Evolutionary conservation across 2,113 vertebrate species (phyloP), one percentile per base, ranked within the genome.

Genomic region (Platichthys flesus): DNA sequence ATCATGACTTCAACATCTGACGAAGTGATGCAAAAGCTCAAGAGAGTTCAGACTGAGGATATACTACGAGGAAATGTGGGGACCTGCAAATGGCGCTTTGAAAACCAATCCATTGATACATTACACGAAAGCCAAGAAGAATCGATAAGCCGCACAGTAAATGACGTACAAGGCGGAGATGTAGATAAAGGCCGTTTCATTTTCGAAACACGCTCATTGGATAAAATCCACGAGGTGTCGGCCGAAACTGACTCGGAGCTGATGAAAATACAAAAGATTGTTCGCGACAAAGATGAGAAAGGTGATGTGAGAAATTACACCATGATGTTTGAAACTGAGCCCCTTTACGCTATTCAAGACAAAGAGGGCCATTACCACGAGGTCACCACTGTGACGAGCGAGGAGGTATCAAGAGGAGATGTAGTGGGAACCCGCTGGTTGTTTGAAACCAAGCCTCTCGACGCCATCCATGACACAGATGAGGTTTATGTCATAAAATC

Each of bases 371-470:
- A 92, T 92, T 97, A 95, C 81, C 96, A 97, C 28, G 96, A 98
- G 90, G 96, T 98, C 26, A 97, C 96, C 57, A 98, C 96, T 52
- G 95, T 98, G 71, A 96, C 95, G 77, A 97, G 96, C 45, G 95
- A 98, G 83, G 96, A 97, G 55, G 92, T 96, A 14, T 93, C 94
- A 64, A 92, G 94, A 20, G 96, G 96, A 63, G 95, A 98, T 91
- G 97, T 98, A 14, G 84, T 96, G 20, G 96, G 95, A 55, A 94
- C 96, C 9, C 95, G 95, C 5, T 98, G 97, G 97, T 83, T 97
- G 85, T 98, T 98, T 95, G 97, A 98, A 95, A 98, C 97, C 21
- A 97, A 97, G 75, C 96, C 97, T 23, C 86, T 98, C 21, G 96
- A 96, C 42, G 94, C 96, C 15, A 96, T 98, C 81, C 96, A 94